Conservation (phyloP, 2,797 vertebrate species). For the Hybognathus amarus region DNA sequence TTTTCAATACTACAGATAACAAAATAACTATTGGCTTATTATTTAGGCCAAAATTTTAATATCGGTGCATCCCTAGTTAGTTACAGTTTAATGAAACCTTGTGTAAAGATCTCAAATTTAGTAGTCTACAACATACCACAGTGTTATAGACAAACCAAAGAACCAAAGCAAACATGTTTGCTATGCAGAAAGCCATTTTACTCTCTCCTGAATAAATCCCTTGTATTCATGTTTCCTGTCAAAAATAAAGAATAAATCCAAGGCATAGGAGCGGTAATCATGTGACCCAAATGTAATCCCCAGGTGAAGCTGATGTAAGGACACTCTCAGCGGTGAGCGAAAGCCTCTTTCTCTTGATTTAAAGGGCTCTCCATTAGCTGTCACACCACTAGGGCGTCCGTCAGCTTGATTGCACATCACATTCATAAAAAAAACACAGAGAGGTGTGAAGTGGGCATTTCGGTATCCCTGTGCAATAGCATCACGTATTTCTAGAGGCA, state of each 20-base stretch:
- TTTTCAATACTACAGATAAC: background rate
- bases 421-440: slow-evolving; percentile 70
- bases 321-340: slow-evolving; percentile 42
- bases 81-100: background rate
- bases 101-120: background rate
- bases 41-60: background rate
- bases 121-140: too few species aligned
- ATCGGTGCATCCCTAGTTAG: background rate
- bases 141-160: background rate
- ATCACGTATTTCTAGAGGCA: slow-evolving; percentile 52
- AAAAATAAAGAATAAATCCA: slow-evolving; percentile 41
- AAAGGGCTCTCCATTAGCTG: slow-evolving; percentile 64
- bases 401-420: slow-evolving; percentile 76
- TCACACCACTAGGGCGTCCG: slow-evolving; percentile 65
- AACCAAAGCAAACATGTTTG: background rate
- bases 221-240: slow-evolving; percentile 35
- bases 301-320: slow-evolving; percentile 62
- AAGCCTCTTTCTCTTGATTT: slow-evolving; percentile 60
- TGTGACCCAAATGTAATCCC: slow-evolving; percentile 68
- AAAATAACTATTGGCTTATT: background rate
- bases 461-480: slow-evolving; percentile 48
- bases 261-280: slow-evolving; percentile 47
- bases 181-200: slow-evolving; percentile 15
- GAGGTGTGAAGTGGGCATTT: slow-evolving; percentile 43
- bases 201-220: slow-evolving; percentile 6